Evolutionary conservation across 2,888 invertebrate genomes (phyloP).

Genomic region (Thymelicus acteon): DNA sequence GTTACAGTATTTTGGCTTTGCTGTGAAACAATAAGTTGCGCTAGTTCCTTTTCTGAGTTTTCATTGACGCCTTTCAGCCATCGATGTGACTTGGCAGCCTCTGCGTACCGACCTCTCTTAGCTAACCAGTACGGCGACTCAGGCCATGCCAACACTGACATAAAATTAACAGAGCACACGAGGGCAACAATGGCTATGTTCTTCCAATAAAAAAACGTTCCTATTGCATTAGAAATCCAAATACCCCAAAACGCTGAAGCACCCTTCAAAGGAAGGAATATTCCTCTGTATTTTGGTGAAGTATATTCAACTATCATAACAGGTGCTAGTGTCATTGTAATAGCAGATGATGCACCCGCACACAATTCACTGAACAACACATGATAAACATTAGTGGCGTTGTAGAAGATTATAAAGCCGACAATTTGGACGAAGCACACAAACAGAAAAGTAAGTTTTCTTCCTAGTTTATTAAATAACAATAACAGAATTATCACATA

Average conservation of each 20-base stretch:
- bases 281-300: slow-evolving; percentile 52
- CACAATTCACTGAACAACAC: slow-evolving; percentile 48
- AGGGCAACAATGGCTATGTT: slow-evolving; percentile 40
- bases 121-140: slow-evolving; percentile 44
- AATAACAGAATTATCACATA: not conserved
- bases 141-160: slow-evolving; percentile 40
- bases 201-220: slow-evolving; percentile 44
- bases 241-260: slow-evolving; percentile 51
- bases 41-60: slow-evolving; percentile 41
- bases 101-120: slow-evolving; percentile 39
- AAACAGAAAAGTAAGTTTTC: slow-evolving; percentile 2
- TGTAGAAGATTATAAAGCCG: slow-evolving; percentile 46
- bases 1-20: not conserved
- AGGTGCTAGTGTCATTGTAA: slow-evolving; percentile 40
- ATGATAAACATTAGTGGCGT: slow-evolving; percentile 45
- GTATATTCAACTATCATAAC: slow-evolving; percentile 52
- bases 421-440: not conserved
- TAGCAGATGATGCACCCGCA: slow-evolving; percentile 35
- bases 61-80: slow-evolving; percentile 41
- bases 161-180: slow-evolving; percentile 37
- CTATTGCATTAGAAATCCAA: slow-evolving; percentile 47
- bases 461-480: not conserved
- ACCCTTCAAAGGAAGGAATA: slow-evolving; percentile 51
- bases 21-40: not conserved
- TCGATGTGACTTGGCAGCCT: slow-evolving; percentile 39